Conservation (phyloP, 1,140 invertebrate genomes). For the Pseudomyrmex pallidus region DNA sequence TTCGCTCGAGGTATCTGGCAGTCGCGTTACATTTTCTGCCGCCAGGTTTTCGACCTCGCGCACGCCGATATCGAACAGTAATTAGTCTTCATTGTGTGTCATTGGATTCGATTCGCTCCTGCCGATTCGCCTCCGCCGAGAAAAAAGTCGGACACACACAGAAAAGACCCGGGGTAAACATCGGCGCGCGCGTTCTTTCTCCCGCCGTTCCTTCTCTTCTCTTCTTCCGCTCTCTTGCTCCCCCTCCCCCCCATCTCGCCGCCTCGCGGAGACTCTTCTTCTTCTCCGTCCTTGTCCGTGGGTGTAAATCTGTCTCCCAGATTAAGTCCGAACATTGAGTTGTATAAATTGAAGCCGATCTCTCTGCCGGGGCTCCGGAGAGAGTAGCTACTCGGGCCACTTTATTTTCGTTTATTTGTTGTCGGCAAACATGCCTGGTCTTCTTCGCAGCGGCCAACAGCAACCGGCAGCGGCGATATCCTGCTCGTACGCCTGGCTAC, state of each 20-base stretch:
- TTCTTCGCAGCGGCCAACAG: constrained; percentile 66
- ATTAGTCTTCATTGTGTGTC: constrained; percentile 71
- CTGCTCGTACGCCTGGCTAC: constrained; percentile 67
- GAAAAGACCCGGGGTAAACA: constrained; percentile 65
- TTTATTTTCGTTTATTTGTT: constrained; percentile 80
- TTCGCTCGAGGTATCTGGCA: constrained; percentile 58
- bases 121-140: constrained; percentile 59
- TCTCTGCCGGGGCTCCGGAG: constrained; percentile 67
- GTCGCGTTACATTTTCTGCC: constrained; percentile 60
- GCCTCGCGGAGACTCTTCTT: background rate
- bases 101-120: constrained; percentile 67
- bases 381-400: constrained; percentile 73
- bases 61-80: constrained; percentile 68
- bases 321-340: constrained; percentile 79
- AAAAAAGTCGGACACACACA: constrained; percentile 58
- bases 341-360: constrained; percentile 80
- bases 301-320: constrained; percentile 79
- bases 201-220: constrained; percentile 26
- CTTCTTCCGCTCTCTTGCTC: background rate
- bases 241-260: constrained; percentile 16
- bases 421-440: constrained; percentile 75
- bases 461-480: constrained; percentile 54
- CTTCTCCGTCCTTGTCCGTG: constrained; percentile 66
- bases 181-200: constrained; percentile 54
- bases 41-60: constrained; percentile 49